Evolutionary conservation across 2,113 vertebrate genomes (phyloP).

Genomic region (Mobula birostris): DNA sequence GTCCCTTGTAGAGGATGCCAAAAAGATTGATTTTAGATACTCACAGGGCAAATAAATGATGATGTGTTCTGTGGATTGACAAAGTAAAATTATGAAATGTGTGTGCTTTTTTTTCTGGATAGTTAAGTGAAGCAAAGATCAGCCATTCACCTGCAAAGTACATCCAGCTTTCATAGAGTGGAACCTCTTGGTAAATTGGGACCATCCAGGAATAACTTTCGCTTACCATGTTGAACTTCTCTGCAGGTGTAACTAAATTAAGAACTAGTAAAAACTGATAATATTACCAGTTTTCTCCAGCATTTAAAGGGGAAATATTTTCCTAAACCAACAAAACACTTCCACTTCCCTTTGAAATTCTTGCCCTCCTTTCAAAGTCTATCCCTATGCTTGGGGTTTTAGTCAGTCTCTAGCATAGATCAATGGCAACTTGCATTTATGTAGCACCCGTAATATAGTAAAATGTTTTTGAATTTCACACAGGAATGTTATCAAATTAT

Average conservation of each 20-base stretch:
- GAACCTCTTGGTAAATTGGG: background rate
- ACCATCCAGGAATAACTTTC: background rate
- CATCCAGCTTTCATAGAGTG: background rate
- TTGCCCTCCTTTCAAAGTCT: background rate
- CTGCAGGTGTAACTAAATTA: background rate
- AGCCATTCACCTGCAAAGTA: background rate
- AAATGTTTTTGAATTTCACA: background rate
- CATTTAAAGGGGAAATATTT: no score
- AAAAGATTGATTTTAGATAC: background rate
- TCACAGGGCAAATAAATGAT: background rate
- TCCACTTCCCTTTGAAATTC: background rate
- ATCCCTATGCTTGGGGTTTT: background rate
- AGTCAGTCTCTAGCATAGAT: background rate
- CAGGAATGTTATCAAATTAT: background rate
- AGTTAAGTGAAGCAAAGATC: background rate
- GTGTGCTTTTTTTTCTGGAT: background rate
- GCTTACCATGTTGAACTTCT: background rate
- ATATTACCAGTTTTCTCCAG: no score
- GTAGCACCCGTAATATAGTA: no score
- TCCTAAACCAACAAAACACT: background rate
- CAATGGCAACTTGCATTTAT: background rate
- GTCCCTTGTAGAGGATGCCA: background rate
- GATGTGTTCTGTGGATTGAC: background rate
- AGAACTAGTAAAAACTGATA: background rate
- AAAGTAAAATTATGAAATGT: background rate